Evolutionary conservation across 1,140 invertebrate genomes (phyloP).

Genomic region (Cydia fagiglandana): DNA sequence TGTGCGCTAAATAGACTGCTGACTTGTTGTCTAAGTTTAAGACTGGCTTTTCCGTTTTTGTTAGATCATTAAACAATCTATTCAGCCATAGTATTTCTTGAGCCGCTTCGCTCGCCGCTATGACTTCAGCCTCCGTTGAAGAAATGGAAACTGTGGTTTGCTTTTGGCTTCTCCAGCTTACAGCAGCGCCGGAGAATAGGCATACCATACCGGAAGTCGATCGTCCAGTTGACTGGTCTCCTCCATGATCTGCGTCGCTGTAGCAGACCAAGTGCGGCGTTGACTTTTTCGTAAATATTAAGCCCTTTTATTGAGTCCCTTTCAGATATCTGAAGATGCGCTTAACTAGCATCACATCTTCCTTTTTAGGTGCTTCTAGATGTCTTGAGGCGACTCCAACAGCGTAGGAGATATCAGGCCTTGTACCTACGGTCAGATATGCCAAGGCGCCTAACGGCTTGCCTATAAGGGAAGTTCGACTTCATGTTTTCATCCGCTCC

Average conservation of each 20-base stretch:
- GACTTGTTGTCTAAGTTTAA: too few species aligned
- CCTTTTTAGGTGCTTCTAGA: conserved; percentile 55
- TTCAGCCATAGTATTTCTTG: too few species aligned
- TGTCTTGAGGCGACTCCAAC: conserved; percentile 53
- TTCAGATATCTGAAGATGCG: conserved; percentile 36
- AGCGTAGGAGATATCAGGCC: conserved; percentile 66
- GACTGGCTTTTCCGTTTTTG: too few species aligned
- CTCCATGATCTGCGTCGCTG: conserved; percentile 61
- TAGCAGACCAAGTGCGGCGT: conserved; percentile 47
- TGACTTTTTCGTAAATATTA: too few species aligned
- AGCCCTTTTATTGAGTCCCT: conserved; percentile 23
- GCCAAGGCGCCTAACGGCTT: conserved; percentile 57
- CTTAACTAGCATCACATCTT: conserved; percentile 55
- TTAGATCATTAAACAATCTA: too few species aligned
- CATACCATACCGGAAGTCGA: conserved; percentile 56
- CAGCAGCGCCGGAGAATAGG: conserved; percentile 48
- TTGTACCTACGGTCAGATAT: conserved; percentile 57
- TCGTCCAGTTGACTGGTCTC: conserved; percentile 49
- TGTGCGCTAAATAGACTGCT: too few species aligned
- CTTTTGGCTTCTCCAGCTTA: conserved; percentile 55
- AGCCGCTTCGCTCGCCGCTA: too few species aligned
- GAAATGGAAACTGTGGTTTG: conserved; percentile 56
- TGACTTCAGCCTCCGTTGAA: too few species aligned
- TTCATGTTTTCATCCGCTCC: not conserved
- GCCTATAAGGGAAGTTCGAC: too few species aligned